Conservation (phyloP, 2,888 invertebrate genomes). For the Sinelater perroti region DNA sequence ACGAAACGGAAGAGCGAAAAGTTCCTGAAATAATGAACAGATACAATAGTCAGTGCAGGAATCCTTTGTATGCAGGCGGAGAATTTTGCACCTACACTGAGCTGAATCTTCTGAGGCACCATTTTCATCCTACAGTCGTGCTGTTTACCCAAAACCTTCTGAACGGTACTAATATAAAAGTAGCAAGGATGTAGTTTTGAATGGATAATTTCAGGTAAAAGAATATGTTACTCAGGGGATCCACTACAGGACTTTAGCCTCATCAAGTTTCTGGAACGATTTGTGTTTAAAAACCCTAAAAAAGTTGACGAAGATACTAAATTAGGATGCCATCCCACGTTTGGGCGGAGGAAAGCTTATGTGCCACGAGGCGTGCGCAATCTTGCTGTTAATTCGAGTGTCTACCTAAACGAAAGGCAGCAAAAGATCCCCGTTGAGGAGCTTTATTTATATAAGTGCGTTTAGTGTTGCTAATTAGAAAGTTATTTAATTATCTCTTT, state of each 20-base stretch:
- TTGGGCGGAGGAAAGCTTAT: slow-evolving; percentile 74
- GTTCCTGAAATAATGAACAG: slow-evolving; percentile 52
- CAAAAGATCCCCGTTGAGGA: slow-evolving; percentile 90
- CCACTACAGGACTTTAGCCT: slow-evolving; percentile 92
- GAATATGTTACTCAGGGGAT: slow-evolving; percentile 88
- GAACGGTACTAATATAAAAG: slow-evolving; percentile 62
- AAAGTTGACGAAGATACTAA: slow-evolving; percentile 65
- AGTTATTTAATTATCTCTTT: slow-evolving; percentile 12
- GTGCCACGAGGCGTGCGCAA: slow-evolving; percentile 74
- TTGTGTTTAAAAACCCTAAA: slow-evolving; percentile 94
- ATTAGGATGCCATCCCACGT: slow-evolving; percentile 69
- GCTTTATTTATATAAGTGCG: slow-evolving; percentile 73
- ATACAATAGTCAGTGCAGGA: slow-evolving; percentile 78
- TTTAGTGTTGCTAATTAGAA: slow-evolving; percentile 10
- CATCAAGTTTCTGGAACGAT: slow-evolving; percentile 91
- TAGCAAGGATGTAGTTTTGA: not conserved
- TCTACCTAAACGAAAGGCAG: slow-evolving; percentile 73
- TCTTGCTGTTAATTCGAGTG: slow-evolving; percentile 76
- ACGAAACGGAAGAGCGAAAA: slow-evolving; percentile 40
- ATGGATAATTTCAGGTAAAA: too few relatives aligned
- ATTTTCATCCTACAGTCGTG: slow-evolving; percentile 92
- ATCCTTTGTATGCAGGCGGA: slow-evolving; percentile 87
- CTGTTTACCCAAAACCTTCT: slow-evolving; percentile 85
- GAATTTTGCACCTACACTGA: slow-evolving; percentile 77
- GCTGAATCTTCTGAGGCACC: slow-evolving; percentile 72